These are phyloP conservation scores for Notiomystis cincta DNA, from an alignment of 2,113 vertebrate genomes.

Conservation along the genomic window DNA sequence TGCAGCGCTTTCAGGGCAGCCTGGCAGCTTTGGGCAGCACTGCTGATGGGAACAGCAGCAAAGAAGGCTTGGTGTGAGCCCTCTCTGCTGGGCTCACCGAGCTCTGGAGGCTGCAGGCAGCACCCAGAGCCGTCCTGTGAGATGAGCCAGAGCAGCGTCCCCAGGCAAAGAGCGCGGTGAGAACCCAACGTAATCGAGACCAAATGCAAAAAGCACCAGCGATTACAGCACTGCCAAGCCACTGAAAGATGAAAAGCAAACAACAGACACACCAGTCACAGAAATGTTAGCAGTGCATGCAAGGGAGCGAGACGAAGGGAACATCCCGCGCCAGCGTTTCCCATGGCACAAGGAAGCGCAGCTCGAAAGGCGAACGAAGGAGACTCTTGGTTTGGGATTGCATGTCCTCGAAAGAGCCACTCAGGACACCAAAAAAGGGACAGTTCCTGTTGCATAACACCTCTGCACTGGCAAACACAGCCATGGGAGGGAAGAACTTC, in stretches of 20 bases:
- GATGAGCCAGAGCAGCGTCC: background rate
- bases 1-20: background rate
- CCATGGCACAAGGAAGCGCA: background rate
- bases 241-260: slow-evolving; percentile 57
- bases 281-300: slow-evolving; percentile 36
- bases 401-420: background rate
- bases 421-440: background rate
- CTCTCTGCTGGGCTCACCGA: background rate
- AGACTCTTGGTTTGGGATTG: background rate
- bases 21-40: background rate
- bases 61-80: accelerated
- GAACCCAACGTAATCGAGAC: slow-evolving; percentile 58
- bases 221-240: slow-evolving; percentile 67
- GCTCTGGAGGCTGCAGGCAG: background rate
- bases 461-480: background rate
- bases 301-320: slow-evolving; percentile 1
- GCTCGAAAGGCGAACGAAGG: background rate
- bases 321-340: slow-evolving; percentile 4
- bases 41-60: background rate
- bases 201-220: slow-evolving; percentile 53
- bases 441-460: background rate
- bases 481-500: background rate
- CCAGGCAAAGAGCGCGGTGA: slow-evolving; percentile 4
- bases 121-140: background rate
- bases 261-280: slow-evolving; percentile 29